Evolutionary conservation across 2,113 vertebrate species (phyloP).

Genomic region (Pelecanus crispus): DNA sequence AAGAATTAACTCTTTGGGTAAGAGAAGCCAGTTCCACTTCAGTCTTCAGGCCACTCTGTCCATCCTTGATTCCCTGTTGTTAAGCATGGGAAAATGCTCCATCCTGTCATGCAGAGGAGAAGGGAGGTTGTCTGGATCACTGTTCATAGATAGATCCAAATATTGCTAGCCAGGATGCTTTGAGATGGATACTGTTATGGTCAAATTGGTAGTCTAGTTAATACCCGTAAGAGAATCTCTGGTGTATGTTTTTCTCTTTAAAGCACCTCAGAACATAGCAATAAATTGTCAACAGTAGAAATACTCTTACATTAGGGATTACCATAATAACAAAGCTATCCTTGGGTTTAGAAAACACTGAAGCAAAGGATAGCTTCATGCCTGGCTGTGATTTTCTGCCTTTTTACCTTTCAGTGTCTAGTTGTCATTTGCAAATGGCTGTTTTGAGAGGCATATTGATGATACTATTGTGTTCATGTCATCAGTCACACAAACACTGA

Average conservation of each 20-base stretch:
- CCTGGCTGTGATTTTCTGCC: not conserved
- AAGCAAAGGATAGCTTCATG: not conserved
- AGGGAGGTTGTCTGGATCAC: not conserved
- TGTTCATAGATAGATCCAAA: not conserved
- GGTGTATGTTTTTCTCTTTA: not conserved
- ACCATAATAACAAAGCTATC: not conserved
- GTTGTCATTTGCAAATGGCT: constrained; percentile 1
- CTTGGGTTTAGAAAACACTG: not conserved
- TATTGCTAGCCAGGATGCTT: not conserved
- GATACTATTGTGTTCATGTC: not conserved
- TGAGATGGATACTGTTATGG: not conserved
- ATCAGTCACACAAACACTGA: not conserved
- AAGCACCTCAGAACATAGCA: not conserved
- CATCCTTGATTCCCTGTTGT: not conserved
- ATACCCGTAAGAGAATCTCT: not conserved
- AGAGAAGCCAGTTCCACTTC: not conserved
- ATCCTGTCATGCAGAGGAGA: not conserved
- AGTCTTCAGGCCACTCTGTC: not conserved
- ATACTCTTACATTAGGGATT: not conserved
- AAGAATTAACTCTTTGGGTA: not conserved
- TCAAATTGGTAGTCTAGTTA: not conserved
- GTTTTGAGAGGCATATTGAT: not conserved
- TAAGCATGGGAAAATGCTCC: not conserved
- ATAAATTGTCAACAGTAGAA: not conserved
- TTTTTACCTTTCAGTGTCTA: constrained; percentile 2